A percentile compares a stretch with the other conserved stretches of the same genome.
These are phyloP conservation scores for Oeneis ivallda DNA, from an alignment of 2,888 invertebrate species.

Conservation along the genomic window DNA sequence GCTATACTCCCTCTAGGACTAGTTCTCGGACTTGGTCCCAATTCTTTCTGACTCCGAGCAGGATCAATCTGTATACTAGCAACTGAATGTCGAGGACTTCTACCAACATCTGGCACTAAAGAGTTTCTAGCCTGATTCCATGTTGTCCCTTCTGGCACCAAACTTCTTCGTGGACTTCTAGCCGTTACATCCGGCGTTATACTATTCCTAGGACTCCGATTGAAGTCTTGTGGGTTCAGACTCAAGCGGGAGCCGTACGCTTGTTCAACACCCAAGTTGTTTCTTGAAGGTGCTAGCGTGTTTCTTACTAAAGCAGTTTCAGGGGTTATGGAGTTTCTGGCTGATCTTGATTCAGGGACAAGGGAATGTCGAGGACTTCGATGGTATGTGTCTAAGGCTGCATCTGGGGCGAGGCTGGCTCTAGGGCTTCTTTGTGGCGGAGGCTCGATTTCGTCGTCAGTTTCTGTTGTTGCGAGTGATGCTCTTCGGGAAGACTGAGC, in stretches of 20 bases:
- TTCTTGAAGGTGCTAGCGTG: conserved; percentile 81
- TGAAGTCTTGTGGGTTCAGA: conserved; percentile 80
- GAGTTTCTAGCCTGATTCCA: conserved; percentile 83
- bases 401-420: conserved; percentile 82
- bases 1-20: conserved; percentile 83
- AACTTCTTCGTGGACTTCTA: conserved; percentile 83
- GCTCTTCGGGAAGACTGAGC: conserved; percentile 78
- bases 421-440: conserved; percentile 77
- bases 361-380: conserved; percentile 81
- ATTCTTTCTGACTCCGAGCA: conserved; percentile 69
- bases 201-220: conserved; percentile 75
- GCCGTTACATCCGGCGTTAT: conserved; percentile 73
- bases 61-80: conserved; percentile 75
- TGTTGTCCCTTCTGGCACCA: conserved; percentile 80
- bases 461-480: conserved; percentile 83
- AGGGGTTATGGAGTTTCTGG: conserved; percentile 84
- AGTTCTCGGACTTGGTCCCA: conserved; percentile 77
- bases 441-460: conserved; percentile 80
- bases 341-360: conserved; percentile 80
- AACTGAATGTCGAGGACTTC: conserved; percentile 83
- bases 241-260: conserved; percentile 81
- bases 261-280: conserved; percentile 83
- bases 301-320: conserved; percentile 81
- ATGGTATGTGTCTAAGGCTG: conserved; percentile 75
- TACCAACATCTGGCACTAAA: conserved; percentile 79